Base-by-base conservation (phyloP, 2,797 vertebrate genomes). In the Danio aesculapii region DNA sequence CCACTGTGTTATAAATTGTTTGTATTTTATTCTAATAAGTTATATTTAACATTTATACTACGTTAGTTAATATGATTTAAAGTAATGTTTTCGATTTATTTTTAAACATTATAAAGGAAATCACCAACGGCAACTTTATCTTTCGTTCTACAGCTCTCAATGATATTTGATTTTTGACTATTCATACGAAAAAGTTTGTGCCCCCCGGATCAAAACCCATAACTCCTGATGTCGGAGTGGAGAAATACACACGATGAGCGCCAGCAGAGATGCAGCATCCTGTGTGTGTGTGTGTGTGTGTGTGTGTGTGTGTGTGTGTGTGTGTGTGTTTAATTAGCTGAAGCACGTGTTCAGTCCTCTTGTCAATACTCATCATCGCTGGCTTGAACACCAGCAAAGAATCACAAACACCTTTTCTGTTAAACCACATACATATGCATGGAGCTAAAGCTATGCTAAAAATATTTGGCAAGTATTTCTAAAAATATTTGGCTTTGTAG, bases 261-360 rank as follows among this genome's bases (percentile, higher is more conserved):
- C 91, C 85, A 92, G 77, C 86, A 89, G 91, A 85, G 89, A 90
- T 84, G 79, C 88, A 90, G 92, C 88, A 91, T 92, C 89, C 87
- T 30, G 30, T 30, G 30, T 30, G 30, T 30, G 30, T 30, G 30
- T 30, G 30, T 30, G 30, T 30, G 30, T 30, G 30, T 30, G 30
- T 30, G 30, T 30, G 30, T 30, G 30, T 49, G 47, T 8, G 47
- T 8, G 47, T 91, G 90, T 86, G 77, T 88, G 81, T 86, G 82
- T 90, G 88, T 90, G 89, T 88, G 91, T 90, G 90, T 90, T 92
- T 93, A 93, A 93, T 94, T 93, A 92, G 89, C 75, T 85, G 58
- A 88, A 89, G 87, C 87, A 87, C 86, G 91, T 88, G 84, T 91
- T 90, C 87, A 84, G 83, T 68, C 79, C 78, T 89, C 88, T 71